Evolutionary conservation across 1,140 invertebrate species (phyloP).

Genomic region (Pachypsylla venusta): DNA sequence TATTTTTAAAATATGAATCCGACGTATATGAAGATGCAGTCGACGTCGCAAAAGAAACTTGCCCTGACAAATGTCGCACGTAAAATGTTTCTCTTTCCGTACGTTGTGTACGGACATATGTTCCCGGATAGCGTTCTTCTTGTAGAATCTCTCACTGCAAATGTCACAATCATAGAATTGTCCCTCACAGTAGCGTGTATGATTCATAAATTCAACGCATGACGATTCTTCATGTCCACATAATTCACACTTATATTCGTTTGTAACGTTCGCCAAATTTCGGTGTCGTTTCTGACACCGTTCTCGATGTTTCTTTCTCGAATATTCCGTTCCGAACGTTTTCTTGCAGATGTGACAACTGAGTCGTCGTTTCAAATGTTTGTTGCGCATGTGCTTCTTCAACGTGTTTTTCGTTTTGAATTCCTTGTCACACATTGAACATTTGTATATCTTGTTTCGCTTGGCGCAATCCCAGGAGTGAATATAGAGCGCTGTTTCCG

Average conservation of each 20-base stretch:
- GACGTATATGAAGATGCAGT: background rate
- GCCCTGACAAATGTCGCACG: background rate
- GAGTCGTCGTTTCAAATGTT: background rate
- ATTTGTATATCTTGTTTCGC: constrained; percentile 26
- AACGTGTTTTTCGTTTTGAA: constrained; percentile 42
- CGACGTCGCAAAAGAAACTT: background rate
- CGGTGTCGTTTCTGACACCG: background rate
- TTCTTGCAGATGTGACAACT: background rate
- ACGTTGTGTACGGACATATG: constrained; percentile 1
- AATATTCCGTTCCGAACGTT: background rate
- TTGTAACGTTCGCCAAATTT: background rate
- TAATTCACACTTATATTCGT: background rate
- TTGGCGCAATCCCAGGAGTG: background rate
- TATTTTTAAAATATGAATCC: background rate
- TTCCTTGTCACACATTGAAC: constrained; percentile 40
- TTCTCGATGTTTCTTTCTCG: background rate
- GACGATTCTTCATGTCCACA: background rate
- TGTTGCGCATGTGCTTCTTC: constrained; percentile 36
- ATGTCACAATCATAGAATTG: constrained; percentile 1
- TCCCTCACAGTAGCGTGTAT: background rate
- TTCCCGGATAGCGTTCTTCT: background rate
- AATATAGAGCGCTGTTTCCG: constrained; percentile 3
- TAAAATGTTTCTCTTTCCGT: constrained; percentile 1
- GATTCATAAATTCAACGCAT: background rate
- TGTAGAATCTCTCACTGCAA: constrained; percentile 2